These are phyloP conservation scores for Drosophila nikananu DNA, from an alignment of 1,140 invertebrate species.

Conservation along the genomic window DNA sequence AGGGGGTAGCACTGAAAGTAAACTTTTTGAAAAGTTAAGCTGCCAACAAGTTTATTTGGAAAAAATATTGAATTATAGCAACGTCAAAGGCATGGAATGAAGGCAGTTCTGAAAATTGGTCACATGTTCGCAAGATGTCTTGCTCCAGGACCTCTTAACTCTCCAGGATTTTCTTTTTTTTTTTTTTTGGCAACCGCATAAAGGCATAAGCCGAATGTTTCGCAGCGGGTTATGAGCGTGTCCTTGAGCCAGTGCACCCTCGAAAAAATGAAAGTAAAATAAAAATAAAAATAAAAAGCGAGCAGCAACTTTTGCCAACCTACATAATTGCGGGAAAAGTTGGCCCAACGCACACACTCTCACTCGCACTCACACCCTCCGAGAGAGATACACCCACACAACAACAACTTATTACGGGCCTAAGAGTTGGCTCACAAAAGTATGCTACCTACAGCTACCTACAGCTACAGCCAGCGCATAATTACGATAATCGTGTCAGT, in stretches of 20 bases:
- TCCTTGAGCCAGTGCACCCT: slow-evolving; percentile 58
- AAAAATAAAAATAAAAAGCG: slow-evolving; percentile 60
- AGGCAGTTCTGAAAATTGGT: slow-evolving; percentile 71
- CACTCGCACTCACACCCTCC: slow-evolving; percentile 5
- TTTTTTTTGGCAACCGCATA: slow-evolving; percentile 51
- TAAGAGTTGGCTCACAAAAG: slow-evolving; percentile 71
- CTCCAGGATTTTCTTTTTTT: not conserved
- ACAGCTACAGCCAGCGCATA: slow-evolving; percentile 75
- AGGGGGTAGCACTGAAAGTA: slow-evolving; percentile 28
- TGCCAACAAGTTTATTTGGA: slow-evolving; percentile 83
- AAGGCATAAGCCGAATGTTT: slow-evolving; percentile 50
- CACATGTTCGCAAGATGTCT: slow-evolving; percentile 73
- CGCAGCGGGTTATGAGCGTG: slow-evolving; percentile 46
- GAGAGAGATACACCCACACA: slow-evolving; percentile 40
- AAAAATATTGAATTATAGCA: slow-evolving; percentile 83
- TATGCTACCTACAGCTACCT: slow-evolving; percentile 76
- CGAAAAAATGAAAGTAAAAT: slow-evolving; percentile 51
- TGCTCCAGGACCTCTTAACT: slow-evolving; percentile 38
- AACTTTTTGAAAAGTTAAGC: slow-evolving; percentile 82
- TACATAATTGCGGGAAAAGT: slow-evolving; percentile 82
- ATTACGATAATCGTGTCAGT: slow-evolving; percentile 84
- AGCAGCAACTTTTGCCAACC: slow-evolving; percentile 72
- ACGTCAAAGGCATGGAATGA: slow-evolving; percentile 63
- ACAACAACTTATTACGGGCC: slow-evolving; percentile 43
- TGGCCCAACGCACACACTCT: slow-evolving; percentile 54